These are phyloP conservation scores for Bradypodion ventrale DNA, from an alignment of 2,797 vertebrate species.

Conservation along the genomic window DNA sequence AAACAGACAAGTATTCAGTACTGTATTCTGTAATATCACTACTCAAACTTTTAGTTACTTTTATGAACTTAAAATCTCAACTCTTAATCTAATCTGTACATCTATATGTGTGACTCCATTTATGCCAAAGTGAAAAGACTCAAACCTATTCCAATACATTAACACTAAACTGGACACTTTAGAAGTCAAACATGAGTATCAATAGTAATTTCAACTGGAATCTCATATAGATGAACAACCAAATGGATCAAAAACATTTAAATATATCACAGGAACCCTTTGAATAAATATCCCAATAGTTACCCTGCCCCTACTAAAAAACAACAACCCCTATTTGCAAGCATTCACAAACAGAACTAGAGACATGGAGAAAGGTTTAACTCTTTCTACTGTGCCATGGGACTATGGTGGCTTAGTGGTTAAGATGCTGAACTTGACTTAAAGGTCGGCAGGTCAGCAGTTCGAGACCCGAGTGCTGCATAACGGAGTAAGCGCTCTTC, in stretches of 20 bases:
- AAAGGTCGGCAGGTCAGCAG: no score
- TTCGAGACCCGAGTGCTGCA: no score
- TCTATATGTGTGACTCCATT: no score
- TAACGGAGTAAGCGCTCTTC: no score
- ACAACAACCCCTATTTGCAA: no score
- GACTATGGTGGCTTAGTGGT: no score
- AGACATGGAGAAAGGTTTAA: background rate
- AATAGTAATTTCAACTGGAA: background rate
- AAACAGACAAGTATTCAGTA: background rate
- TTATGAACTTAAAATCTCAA: background rate
- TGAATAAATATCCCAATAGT: background rate
- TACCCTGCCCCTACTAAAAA: background rate
- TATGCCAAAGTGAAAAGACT: background rate
- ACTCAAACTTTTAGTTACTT: background rate
- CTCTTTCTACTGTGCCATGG: background rate
- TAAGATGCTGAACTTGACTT: no score
- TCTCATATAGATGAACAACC: background rate
- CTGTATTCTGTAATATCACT: background rate
- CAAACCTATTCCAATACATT: slow-evolving; percentile 5
- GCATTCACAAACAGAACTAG: background rate
- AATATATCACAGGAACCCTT: background rate
- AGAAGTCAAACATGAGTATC: background rate
- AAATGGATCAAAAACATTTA: no score
- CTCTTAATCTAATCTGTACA: background rate
- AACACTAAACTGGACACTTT: slow-evolving; percentile 10